Percentiles rank a stretch among this genome's conserved stretches.
Evolutionary conservation across 2,888 invertebrate genomes (phyloP).

Genomic region (Leptinotarsa haldemani): DNA sequence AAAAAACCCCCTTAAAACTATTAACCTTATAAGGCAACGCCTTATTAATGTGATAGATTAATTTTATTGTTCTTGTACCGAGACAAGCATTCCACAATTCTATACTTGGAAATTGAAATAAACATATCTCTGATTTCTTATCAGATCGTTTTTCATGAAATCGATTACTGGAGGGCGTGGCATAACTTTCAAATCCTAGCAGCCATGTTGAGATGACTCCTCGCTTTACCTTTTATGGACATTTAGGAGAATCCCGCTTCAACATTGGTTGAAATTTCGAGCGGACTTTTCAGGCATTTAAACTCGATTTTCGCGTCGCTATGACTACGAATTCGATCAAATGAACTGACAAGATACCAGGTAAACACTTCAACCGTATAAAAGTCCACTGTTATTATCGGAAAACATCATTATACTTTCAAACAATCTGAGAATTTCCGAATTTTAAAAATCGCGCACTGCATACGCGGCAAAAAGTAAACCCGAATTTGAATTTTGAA

Average conservation of each 20-base stretch:
- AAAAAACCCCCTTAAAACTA: too few species aligned
- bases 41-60: too few species aligned
- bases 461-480: conserved; percentile 53
- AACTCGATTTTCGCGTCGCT: conserved; percentile 32
- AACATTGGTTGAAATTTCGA: conserved; percentile 69
- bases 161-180: conserved; percentile 58
- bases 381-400: not conserved
- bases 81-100: not conserved
- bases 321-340: conserved; percentile 27
- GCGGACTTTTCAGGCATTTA: conserved; percentile 43
- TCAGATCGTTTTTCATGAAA: conserved; percentile 34
- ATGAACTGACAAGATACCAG: conserved; percentile 17
- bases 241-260: conserved; percentile 69
- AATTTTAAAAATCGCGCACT: conserved; percentile 51
- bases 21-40: too few species aligned
- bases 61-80: too few species aligned
- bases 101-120: not conserved
- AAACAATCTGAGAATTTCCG: conserved; percentile 15
- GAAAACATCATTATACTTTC: conserved; percentile 7
- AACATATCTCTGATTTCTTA: not conserved
- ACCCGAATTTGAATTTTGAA: conserved; percentile 24
- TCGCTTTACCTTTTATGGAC: conserved; percentile 74
- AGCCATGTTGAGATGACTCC: conserved; percentile 65
- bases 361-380: conserved; percentile 2
- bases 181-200: conserved; percentile 61